phyloP scores from a whole-genome alignment of 2,888 invertebrate species.

The Lasioglossum lativentre region DNA sequence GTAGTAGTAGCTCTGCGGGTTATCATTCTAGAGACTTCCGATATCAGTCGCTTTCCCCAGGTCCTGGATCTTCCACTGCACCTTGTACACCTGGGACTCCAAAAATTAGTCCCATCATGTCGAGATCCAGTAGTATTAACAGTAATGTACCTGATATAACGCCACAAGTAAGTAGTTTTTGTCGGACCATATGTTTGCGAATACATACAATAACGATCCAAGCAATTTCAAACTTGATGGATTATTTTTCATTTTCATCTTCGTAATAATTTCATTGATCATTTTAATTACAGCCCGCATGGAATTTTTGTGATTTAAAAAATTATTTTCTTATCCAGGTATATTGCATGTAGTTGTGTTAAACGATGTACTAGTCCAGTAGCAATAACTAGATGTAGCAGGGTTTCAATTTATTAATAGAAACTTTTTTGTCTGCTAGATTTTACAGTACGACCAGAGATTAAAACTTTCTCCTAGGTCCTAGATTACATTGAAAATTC shows the following conservation, averaged over 20 bases:
- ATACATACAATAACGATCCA: background rate
- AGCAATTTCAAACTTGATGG: background rate
- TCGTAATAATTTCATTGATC: slow-evolving; percentile 36
- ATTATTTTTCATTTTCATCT: slow-evolving; percentile 30
- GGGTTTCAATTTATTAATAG: slow-evolving; percentile 1
- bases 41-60: slow-evolving; percentile 80
- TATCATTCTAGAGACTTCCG: slow-evolving; percentile 81
- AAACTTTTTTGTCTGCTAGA: background rate
- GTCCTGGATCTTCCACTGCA: slow-evolving; percentile 79
- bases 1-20: slow-evolving; percentile 82
- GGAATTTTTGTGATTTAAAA: slow-evolving; percentile 80
- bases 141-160: slow-evolving; percentile 81
- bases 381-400: slow-evolving; percentile 17
- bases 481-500: slow-evolving; percentile 5
- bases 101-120: slow-evolving; percentile 81
- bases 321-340: slow-evolving; percentile 81
- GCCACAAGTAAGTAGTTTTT: slow-evolving; percentile 69
- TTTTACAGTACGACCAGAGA: background rate
- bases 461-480: background rate
- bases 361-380: slow-evolving; percentile 13
- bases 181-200: background rate
- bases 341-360: slow-evolving; percentile 57
- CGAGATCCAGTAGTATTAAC: slow-evolving; percentile 80
- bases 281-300: slow-evolving; percentile 80
- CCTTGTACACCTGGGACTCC: slow-evolving; percentile 83